A percentile compares a stretch with the other conserved stretches of the same genome.
These are phyloP conservation scores for Diuraphis noxia DNA, from an alignment of 1,140 invertebrate species.

Conservation along the genomic window DNA sequence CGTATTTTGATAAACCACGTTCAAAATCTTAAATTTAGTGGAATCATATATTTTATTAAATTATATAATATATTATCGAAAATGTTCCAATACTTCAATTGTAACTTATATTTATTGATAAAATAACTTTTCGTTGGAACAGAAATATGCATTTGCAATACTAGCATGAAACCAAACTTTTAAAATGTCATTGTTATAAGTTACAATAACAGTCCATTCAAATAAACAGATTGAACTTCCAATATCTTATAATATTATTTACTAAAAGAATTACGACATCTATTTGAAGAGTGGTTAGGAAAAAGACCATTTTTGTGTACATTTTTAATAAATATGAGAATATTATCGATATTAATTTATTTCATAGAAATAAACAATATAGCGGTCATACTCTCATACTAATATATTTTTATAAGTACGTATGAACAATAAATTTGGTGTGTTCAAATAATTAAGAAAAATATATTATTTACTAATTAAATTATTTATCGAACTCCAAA, in stretches of 20 bases:
- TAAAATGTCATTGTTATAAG: background rate
- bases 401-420: no score
- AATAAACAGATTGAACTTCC: background rate
- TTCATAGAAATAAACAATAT: background rate
- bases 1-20: background rate
- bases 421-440: background rate
- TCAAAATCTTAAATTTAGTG: background rate
- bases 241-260: background rate
- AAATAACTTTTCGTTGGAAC: background rate
- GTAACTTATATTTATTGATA: slow-evolving; percentile 1
- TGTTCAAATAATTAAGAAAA: background rate
- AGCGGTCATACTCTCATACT: background rate
- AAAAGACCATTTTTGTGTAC: background rate
- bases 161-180: background rate
- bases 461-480: background rate
- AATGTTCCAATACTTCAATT: background rate
- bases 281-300: background rate
- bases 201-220: background rate
- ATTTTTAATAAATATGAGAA: background rate
- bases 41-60: background rate
- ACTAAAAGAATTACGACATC: background rate
- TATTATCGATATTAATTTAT: background rate
- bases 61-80: background rate
- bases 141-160: background rate
- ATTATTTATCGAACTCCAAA: background rate